These are phyloP conservation scores for Neuroscelio doddi DNA, from an alignment of 2,888 invertebrate genomes.

Conservation along the genomic window DNA sequence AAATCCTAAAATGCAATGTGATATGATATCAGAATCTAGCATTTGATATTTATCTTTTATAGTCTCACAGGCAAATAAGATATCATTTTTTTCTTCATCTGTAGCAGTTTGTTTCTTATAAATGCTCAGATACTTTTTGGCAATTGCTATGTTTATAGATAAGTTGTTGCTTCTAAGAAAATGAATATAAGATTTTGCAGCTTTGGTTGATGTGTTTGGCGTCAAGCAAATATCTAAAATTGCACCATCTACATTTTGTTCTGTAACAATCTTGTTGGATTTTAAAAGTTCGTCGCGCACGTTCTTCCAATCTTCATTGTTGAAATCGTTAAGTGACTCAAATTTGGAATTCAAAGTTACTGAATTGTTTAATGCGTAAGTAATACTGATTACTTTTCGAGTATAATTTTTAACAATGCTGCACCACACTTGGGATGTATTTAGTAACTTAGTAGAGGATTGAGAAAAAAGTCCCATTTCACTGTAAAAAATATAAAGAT, in stretches of 20 bases:
- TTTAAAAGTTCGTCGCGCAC: conserved; percentile 22
- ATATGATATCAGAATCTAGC: conserved; percentile 78
- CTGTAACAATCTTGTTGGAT: conserved; percentile 8
- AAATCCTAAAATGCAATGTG: conserved; percentile 76
- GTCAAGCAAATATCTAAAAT: conserved; percentile 75
- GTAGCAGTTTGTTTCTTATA: conserved; percentile 63
- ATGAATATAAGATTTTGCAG: conserved; percentile 76
- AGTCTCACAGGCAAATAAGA: conserved; percentile 73
- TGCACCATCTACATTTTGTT: conserved; percentile 76
- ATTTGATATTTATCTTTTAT: conserved; percentile 75
- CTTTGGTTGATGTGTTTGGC: conserved; percentile 69
- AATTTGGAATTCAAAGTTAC: not conserved
- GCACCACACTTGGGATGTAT: not conserved
- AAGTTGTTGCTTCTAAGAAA: conserved; percentile 73
- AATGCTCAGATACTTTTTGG: conserved; percentile 75
- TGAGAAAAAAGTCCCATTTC: not conserved
- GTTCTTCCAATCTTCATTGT: conserved; percentile 13
- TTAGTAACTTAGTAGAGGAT: not conserved
- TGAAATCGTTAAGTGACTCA: not conserved
- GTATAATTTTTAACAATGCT: too few species aligned
- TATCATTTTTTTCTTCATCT: conserved; percentile 73
- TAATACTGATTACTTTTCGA: too few species aligned
- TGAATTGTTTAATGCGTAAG: not conserved
- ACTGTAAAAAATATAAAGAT: too few species aligned
- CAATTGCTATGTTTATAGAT: conserved; percentile 75